phyloP scores from a whole-genome alignment of 2,888 invertebrate species.

The Aphodius granarius region DNA sequence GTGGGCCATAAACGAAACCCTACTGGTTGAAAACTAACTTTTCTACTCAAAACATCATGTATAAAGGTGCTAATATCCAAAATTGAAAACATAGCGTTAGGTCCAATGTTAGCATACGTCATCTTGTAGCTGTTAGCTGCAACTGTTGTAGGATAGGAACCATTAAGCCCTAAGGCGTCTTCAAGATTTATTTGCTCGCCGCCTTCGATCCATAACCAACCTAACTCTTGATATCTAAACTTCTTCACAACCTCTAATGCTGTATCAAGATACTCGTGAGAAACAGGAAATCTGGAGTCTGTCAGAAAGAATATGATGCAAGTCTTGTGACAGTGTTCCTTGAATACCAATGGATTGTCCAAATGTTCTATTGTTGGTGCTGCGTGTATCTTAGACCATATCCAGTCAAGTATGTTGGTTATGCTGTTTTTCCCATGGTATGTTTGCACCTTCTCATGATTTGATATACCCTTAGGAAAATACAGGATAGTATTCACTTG shows the following conservation, averaged over 20 bases:
- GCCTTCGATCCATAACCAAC: background rate
- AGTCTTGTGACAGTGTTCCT: background rate
- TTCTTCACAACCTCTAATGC: background rate
- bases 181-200: background rate
- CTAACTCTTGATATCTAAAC: background rate
- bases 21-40: background rate
- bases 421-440: background rate
- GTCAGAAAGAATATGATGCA: background rate
- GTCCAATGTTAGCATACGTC: background rate
- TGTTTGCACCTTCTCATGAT: background rate
- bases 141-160: background rate
- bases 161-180: background rate
- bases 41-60: background rate
- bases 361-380: constrained; percentile 1
- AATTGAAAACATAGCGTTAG: background rate
- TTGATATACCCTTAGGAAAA: background rate
- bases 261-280: background rate
- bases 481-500: background rate
- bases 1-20: background rate
- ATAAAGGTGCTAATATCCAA: background rate
- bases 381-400: background rate
- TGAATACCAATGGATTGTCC: background rate
- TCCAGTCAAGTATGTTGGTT: background rate
- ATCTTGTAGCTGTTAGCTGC: background rate
- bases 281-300: background rate